Base-by-base conservation (phyloP, 2,113 vertebrate genomes). In the Xiphophorus couchianus region DNA sequence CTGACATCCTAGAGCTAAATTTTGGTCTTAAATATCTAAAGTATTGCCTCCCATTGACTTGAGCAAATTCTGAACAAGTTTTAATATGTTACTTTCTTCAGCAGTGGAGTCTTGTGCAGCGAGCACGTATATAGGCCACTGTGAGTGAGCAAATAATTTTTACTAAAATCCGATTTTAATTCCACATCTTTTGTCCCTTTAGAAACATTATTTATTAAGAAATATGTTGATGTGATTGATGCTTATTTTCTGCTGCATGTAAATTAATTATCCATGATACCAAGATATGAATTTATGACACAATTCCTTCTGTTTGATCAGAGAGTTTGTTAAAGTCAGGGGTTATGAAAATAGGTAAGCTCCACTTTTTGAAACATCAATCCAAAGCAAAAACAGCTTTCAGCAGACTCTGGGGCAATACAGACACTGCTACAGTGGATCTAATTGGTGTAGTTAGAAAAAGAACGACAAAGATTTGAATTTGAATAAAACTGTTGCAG, bases 371-470 rank as follows among this genome's bases (percentile, higher is more conserved):
- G 62, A 85, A 81, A 85, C 76, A 89, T 78, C 66, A 89, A 87
- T 78, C 65, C 31, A 71, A 31, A 84, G 84, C 72, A 84, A 75
- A 76, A 78, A 81, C 85, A 79, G 30, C 67, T 74, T 80, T 75
- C 77, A 86, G 83, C 81, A 81, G 77, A 78, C 67, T 88, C 83
- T 80, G 17, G 81, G 90, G 86, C 81, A 82, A 85, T 69, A 86
- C 87, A 90, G 77, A 86, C 85, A 89, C 76, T 75, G 74, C 69
- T 81, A 88, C 90, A 90, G 83, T 84, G 84, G 87, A 76, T 87
- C 86, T 84, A 89, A 90, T 93, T 90, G 89, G 80, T 73, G 79
- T 88, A 78, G 75, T 83, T 83, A 86, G 81, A 75, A 44, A 71
- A 85, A 87, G 77, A 86, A 80, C 83, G 80, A 73, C 73, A 70